Base-by-base conservation (phyloP, 2,888 invertebrate species). In the Platycnemis pennipes region DNA sequence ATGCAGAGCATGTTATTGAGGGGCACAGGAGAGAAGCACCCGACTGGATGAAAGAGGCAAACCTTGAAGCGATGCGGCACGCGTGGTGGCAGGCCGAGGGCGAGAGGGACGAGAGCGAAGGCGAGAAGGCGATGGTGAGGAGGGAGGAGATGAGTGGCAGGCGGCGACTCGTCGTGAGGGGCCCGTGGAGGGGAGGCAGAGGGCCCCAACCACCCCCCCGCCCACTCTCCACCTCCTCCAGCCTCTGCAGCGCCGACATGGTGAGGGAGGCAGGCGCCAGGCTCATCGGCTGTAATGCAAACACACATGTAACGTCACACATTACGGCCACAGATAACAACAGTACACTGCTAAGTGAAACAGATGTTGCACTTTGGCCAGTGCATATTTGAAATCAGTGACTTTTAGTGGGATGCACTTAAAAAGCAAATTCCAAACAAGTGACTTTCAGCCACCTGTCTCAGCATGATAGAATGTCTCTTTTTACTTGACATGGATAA, bases 161-260 rank as follows among this genome's bases (percentile, higher is more conserved):
- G 63, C 91, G 91, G 4, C 91, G 91, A 37, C 91, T 91, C n/a
- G 91, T 91, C 63, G 91, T 91, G 44, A 91, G 91, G 2, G 91
- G 91, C 11, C 91, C 91, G 44, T 91, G 91, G 37, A 91, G 91
- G 96, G 99, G 99, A 26, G 98, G 98, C 95, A 98, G 97, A 22
- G 99, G 99, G 0, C 99, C 99, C 98, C 99, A 98, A 96, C 98
- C 98, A 22, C 91, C 91, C 22, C 91, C 91, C 13, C 91, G 42
- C 5, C 91, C 91, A 91, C 91, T 69, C 63, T 91, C 91, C 44
- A 91, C 91, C 96, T 99, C 98, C 96, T 99, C 99, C 97, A 99
- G 98, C 94, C 99, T 97, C 44, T 98, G 97, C 94, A 99, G 97
- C 91, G 99, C 98, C 96, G 98, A 98, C 96, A 99, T 98, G 46